A percentile compares a stretch with the other conserved stretches of the same genome.
Conservation (phyloP, 2,888 invertebrate species). For the Ceratothoa steindachneri region DNA sequence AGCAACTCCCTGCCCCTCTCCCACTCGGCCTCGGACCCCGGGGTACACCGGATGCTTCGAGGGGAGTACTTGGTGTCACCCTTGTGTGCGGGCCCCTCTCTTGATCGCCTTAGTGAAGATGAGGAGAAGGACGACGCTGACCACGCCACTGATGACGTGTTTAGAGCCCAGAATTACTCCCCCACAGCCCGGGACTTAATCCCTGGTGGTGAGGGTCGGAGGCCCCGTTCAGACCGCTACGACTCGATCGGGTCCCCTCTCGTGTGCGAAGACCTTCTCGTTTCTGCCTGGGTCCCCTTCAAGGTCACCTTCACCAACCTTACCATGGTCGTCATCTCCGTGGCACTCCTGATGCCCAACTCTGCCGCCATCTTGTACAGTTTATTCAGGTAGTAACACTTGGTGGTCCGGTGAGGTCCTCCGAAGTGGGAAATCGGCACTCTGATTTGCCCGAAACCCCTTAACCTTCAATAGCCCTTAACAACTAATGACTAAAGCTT, state of each 20-base stretch:
- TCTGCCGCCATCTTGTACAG: constrained; percentile 32
- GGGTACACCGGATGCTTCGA: neutral
- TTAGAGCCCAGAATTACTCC: neutral
- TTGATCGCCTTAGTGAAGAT: neutral
- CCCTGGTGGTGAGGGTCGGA: neutral
- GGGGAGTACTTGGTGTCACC: neutral
- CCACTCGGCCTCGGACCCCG: constrained; percentile 6
- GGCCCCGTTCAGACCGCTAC: constrained; percentile 9
- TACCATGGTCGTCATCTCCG: constrained; percentile 28
- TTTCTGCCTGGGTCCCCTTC: constrained; percentile 19
- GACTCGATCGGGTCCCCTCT: constrained; percentile 37
- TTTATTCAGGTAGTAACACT: constrained; percentile 35
- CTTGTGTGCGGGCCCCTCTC: neutral
- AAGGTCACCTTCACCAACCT: constrained; percentile 41
- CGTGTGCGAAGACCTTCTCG: constrained; percentile 36
- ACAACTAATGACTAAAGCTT: no score
- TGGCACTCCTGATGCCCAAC: constrained; percentile 35
- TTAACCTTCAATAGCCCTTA: neutral
- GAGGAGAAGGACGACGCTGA: neutral
- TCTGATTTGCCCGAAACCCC: neutral
- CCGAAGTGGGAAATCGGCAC: no score
- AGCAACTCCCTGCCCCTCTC: neutral
- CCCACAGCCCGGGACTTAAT: neutral
- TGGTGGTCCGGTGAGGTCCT: no score
- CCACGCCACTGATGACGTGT: neutral